These are phyloP conservation scores for Agrotis ipsilon DNA, from an alignment of 2,888 invertebrate genomes.

Conservation along the genomic window DNA sequence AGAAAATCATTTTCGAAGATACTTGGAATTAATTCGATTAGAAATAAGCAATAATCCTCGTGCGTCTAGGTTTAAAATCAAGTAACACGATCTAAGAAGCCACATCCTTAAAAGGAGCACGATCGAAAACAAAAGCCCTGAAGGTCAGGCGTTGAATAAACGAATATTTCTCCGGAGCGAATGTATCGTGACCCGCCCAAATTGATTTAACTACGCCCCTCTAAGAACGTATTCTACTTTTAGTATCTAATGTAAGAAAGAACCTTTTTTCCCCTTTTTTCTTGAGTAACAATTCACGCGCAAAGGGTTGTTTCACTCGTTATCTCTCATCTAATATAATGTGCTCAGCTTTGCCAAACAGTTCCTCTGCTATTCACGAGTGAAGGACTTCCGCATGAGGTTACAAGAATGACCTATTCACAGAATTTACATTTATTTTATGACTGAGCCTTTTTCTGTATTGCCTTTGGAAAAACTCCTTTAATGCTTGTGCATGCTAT, in stretches of 20 bases:
- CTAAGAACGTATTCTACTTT: slow-evolving; percentile 69
- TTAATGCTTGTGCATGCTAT: slow-evolving; percentile 6
- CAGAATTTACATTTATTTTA: slow-evolving; percentile 49
- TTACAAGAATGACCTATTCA: slow-evolving; percentile 38
- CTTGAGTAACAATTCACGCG: slow-evolving; percentile 64
- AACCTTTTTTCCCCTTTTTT: slow-evolving; percentile 53
- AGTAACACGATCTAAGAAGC: slow-evolving; percentile 58
- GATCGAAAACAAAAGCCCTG: slow-evolving; percentile 70
- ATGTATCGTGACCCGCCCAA: slow-evolving; percentile 78
- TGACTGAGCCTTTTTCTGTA: neutral
- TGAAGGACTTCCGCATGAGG: slow-evolving; percentile 42
- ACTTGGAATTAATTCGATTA: slow-evolving; percentile 4
- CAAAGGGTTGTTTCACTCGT: slow-evolving; percentile 65
- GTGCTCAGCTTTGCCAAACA: slow-evolving; percentile 52
- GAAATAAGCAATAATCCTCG: slow-evolving; percentile 1
- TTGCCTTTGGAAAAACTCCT: neutral
- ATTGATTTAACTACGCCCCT: slow-evolving; percentile 78
- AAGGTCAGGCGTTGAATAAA: slow-evolving; percentile 69
- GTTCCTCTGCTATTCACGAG: slow-evolving; percentile 37
- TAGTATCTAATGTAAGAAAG: slow-evolving; percentile 60
- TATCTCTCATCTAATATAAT: slow-evolving; percentile 67
- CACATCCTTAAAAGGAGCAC: slow-evolving; percentile 58
- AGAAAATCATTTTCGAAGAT: neutral
- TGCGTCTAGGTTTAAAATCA: slow-evolving; percentile 40
- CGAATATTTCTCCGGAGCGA: slow-evolving; percentile 68